Conservation (phyloP, 2,113 vertebrate species). For the Daphoenositta chrysoptera region DNA sequence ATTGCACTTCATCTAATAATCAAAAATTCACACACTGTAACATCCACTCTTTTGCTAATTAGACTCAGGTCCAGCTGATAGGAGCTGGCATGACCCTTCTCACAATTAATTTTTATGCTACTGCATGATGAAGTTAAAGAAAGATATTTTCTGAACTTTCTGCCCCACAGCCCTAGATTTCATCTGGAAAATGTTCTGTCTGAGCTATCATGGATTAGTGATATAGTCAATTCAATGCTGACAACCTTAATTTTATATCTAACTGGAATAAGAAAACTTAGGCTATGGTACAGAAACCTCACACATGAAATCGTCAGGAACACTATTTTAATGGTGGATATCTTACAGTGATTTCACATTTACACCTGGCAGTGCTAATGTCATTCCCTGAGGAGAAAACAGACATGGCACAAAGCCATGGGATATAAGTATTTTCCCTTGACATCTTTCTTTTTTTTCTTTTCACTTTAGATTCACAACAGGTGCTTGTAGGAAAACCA, state of each 20-base stretch:
- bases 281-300: not conserved
- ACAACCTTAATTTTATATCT: not conserved
- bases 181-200: not conserved
- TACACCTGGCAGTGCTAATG: not conserved
- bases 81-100: not conserved
- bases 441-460: not conserved
- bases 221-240: not conserved
- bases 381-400: not conserved
- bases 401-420: not conserved
- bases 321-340: not conserved
- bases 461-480: not conserved
- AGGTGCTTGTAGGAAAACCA: not conserved
- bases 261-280: not conserved
- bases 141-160: not conserved
- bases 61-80: not conserved
- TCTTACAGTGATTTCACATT: not conserved
- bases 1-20: not conserved
- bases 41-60: not conserved
- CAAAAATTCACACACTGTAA: not conserved
- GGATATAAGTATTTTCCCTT: not conserved
- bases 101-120: not conserved
- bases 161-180: not conserved
- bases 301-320: not conserved
- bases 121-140: not conserved
- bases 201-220: not conserved